Conservation (phyloP, 2,797 vertebrate species). For the Enteromius anoplus region DNA sequence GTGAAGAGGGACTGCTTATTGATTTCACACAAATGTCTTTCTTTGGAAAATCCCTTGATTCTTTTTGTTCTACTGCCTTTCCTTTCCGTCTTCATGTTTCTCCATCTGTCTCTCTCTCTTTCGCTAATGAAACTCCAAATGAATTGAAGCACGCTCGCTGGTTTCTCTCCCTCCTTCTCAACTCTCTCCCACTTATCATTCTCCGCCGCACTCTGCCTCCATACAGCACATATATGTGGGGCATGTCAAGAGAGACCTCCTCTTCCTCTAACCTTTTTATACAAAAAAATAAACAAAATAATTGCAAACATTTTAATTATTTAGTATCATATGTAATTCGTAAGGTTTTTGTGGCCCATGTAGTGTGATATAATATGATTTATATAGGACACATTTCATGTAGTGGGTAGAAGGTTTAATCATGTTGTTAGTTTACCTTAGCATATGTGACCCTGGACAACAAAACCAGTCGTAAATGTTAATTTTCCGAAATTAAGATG, state of each 20-base stretch:
- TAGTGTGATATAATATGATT: neutral
- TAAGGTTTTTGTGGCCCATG: neutral
- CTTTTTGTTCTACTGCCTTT: constrained; percentile 74
- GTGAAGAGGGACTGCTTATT: constrained; percentile 71
- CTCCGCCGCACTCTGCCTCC: constrained; percentile 41
- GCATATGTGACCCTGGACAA: neutral
- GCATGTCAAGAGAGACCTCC: constrained; percentile 25
- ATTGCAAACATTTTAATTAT: neutral
- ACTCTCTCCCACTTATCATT: constrained; percentile 57
- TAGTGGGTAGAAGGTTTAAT: neutral
- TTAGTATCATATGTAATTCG: neutral
- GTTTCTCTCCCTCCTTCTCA: constrained; percentile 17
- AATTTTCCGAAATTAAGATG: no score
- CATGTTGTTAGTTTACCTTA: neutral
- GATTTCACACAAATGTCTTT: constrained; percentile 77
- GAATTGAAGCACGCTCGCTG: constrained; percentile 74
- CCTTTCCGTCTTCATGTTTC: constrained; percentile 21
- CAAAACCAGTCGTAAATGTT: no score
- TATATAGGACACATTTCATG: neutral
- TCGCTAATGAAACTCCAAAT: constrained; percentile 80
- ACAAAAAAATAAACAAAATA: neutral
- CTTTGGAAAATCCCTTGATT: constrained; percentile 77
- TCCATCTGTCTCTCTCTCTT: constrained; percentile 59
- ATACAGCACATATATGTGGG: constrained; percentile 50
- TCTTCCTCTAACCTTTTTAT: neutral